phyloP scores from a whole-genome alignment of 2,113 vertebrate species.

The Calyptomena viridis region DNA sequence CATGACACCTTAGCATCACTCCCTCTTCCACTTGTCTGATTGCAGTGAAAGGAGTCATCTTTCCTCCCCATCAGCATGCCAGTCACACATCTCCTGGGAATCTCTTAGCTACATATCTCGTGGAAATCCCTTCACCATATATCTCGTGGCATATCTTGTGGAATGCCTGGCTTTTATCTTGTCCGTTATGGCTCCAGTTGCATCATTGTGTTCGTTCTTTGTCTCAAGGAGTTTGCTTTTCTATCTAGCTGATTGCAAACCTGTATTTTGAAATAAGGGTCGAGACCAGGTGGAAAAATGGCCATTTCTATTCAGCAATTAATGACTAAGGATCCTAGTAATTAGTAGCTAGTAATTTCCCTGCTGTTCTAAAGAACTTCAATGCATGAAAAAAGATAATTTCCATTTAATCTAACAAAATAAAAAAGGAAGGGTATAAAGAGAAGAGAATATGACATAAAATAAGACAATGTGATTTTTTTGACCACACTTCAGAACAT shows the following conservation, averaged over 20 bases:
- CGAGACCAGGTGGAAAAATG: background rate
- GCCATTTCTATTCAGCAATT: background rate
- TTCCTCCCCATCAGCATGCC: background rate
- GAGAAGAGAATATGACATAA: background rate
- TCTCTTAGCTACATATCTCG: background rate
- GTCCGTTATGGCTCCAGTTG: background rate
- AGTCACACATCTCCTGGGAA: background rate
- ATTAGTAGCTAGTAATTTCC: constrained; percentile 20
- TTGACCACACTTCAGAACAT: background rate
- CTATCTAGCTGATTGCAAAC: background rate
- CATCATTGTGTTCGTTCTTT: background rate
- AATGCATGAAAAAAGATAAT: background rate
- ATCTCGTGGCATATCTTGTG: background rate
- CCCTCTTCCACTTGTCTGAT: background rate
- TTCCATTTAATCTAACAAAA: background rate
- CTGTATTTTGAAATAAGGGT: background rate
- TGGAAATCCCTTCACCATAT: background rate
- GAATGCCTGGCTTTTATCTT: background rate
- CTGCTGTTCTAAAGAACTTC: background rate
- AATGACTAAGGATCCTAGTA: background rate
- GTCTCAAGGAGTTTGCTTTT: background rate
- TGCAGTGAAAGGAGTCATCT: background rate
- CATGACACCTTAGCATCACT: background rate
- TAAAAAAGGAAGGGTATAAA: background rate
- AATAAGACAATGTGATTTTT: background rate